Conservation (phyloP, 2,113 vertebrate genomes). For the Syngnathus floridae region DNA sequence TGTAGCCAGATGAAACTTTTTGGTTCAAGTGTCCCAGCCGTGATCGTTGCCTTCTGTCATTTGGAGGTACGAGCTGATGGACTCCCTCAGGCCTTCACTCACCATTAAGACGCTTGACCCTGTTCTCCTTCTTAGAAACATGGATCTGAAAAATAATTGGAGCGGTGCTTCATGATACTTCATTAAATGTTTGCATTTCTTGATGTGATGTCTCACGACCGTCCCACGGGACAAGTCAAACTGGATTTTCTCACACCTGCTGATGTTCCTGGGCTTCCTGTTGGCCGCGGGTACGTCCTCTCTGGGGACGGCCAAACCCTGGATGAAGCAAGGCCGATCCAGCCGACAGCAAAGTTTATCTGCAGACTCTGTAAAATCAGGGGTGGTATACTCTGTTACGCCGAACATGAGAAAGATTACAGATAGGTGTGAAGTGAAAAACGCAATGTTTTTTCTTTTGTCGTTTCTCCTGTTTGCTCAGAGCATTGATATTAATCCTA, state of each 20-base stretch:
- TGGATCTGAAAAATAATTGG: constrained; percentile 57
- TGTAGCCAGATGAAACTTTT: neutral
- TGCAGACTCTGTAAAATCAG: constrained; percentile 53
- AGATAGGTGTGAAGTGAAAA: too few species aligned
- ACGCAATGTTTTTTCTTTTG: too few species aligned
- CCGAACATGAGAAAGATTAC: neutral
- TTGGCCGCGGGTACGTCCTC: constrained; percentile 32
- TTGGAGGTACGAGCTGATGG: constrained; percentile 80
- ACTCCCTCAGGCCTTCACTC: constrained; percentile 80
- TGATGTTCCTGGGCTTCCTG: constrained; percentile 64
- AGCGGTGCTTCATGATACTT: neutral
- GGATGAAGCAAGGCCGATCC: constrained; percentile 67
- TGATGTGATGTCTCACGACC: neutral
- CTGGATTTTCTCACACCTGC: constrained; percentile 65
- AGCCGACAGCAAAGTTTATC: constrained; percentile 74
- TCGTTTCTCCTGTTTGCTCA: too few species aligned
- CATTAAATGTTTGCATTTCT: neutral
- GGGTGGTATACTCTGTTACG: neutral
- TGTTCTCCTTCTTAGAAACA: constrained; percentile 58
- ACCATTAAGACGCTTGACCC: constrained; percentile 62
- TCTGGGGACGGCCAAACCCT: neutral
- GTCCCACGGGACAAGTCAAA: neutral
- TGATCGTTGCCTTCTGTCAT: constrained; percentile 52
- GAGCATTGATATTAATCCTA: too few species aligned
- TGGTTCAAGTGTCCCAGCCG: constrained; percentile 44